Evolutionary conservation across 2,888 invertebrate genomes (phyloP).

Genomic region (Hypomecis punctinalis): DNA sequence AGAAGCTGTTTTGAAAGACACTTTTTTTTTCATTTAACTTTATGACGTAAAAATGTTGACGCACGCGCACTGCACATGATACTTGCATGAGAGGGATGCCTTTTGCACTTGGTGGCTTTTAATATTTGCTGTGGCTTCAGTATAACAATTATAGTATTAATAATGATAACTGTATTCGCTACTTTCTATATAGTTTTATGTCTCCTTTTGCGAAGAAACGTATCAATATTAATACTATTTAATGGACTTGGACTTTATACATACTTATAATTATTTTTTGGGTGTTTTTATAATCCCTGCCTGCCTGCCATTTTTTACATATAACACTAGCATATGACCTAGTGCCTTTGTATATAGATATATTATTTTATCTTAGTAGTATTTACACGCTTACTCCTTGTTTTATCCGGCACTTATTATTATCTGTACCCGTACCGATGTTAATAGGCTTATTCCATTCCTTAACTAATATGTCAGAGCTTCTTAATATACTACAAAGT

Average conservation of each 20-base stretch:
- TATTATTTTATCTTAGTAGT: no score
- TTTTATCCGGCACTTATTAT: no score
- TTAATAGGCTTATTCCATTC: no score
- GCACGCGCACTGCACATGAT: no score
- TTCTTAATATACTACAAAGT: no score
- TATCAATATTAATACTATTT: background rate
- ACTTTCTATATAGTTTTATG: background rate
- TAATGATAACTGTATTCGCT: background rate
- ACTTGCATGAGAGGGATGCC: no score
- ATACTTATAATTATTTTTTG: background rate
- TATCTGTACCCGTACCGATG: no score
- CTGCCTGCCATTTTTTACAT: background rate
- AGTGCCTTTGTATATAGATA: background rate
- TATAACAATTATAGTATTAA: background rate
- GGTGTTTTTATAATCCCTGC: conserved; percentile 1
- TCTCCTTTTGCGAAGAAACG: background rate
- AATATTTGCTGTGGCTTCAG: background rate
- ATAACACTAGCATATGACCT: background rate
- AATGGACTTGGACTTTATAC: background rate
- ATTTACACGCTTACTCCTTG: no score
- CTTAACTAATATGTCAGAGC: no score
- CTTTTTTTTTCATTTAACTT: no score
- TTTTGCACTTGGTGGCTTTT: background rate
- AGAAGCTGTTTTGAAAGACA: no score
- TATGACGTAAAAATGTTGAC: no score